A percentile compares a stretch with the other conserved stretches of the same genome.
Conservation (phyloP, 2,888 invertebrate genomes). For the Marronus borbonicus region DNA sequence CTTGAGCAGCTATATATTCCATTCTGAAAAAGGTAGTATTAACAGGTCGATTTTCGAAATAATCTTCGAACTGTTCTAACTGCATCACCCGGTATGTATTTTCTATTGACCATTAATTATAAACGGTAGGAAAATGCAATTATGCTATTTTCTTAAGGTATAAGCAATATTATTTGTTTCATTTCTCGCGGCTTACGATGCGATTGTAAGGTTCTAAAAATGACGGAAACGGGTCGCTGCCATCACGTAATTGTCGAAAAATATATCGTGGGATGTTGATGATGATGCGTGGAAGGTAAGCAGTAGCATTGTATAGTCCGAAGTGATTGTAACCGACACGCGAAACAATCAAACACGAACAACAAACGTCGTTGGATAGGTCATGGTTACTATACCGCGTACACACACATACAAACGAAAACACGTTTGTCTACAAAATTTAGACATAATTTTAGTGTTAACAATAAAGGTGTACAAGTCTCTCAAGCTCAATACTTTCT, state of each 20-base stretch:
- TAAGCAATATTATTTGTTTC: constrained; percentile 16
- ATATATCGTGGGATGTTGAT: constrained; percentile 46
- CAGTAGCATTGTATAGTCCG: constrained; percentile 47
- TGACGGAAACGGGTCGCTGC: constrained; percentile 36
- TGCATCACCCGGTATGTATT: too few relatives aligned
- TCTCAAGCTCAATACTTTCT: too few relatives aligned
- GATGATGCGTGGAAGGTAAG: constrained; percentile 55
- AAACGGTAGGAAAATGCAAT: neutral
- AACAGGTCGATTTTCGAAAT: too few relatives aligned
- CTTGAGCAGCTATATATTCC: too few relatives aligned
- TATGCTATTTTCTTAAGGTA: neutral
- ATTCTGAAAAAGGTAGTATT: too few relatives aligned
- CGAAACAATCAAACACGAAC: constrained; percentile 60
- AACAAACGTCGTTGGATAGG: constrained; percentile 56
- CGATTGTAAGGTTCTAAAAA: neutral
- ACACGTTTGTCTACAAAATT: constrained; percentile 32
- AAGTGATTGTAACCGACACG: constrained; percentile 58
- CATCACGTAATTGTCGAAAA: constrained; percentile 48
- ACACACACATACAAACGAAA: constrained; percentile 48
- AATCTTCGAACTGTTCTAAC: too few relatives aligned
- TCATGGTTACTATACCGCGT: constrained; percentile 56
- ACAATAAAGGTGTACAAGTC: too few relatives aligned
- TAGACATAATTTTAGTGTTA: too few relatives aligned
- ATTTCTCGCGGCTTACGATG: neutral
- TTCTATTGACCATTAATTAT: too few relatives aligned